phyloP scores from a whole-genome alignment of 2,888 invertebrate genomes.

The Acanthococcus lagerstroemiae region DNA sequence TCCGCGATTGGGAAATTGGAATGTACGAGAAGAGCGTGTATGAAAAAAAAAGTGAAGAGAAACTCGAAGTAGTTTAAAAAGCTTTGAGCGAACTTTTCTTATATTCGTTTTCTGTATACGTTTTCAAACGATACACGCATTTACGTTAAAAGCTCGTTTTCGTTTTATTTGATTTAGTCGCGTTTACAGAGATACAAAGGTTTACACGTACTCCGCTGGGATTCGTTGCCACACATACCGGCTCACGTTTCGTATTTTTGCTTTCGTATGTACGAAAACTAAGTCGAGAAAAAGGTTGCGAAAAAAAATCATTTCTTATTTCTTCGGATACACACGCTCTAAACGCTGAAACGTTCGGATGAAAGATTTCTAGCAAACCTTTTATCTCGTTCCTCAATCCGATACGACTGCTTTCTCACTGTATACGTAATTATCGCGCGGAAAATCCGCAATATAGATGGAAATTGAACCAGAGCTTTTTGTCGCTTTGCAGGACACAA shows the following conservation, averaged over 20 bases:
- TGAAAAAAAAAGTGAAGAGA: slow-evolving; percentile 11
- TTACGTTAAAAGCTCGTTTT: slow-evolving; percentile 27
- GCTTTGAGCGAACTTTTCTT: background rate
- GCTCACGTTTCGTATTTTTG: slow-evolving; percentile 27
- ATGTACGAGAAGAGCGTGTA: background rate
- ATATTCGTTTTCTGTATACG: background rate
- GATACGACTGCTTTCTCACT: too few relatives aligned
- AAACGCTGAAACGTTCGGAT: too few relatives aligned
- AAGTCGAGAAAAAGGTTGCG: too few relatives aligned
- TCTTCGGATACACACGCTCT: too few relatives aligned
- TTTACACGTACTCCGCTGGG: slow-evolving; percentile 12
- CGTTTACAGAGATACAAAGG: slow-evolving; percentile 30
- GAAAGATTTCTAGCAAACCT: too few relatives aligned
- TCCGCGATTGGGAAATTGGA: too few relatives aligned
- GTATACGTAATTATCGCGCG: too few relatives aligned
- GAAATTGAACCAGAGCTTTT: background rate
- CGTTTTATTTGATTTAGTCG: slow-evolving; percentile 28
- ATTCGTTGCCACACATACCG: slow-evolving; percentile 27
- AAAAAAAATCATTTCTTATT: background rate
- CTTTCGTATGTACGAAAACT: too few relatives aligned
- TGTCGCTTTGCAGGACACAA: slow-evolving; percentile 60
- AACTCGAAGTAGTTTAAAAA: slow-evolving; percentile 14
- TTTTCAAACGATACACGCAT: slow-evolving; percentile 27
- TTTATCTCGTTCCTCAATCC: too few relatives aligned
- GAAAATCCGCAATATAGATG: too few relatives aligned